These are phyloP conservation scores for Achroia grisella DNA, from an alignment of 1,140 invertebrate species.

Conservation along the genomic window DNA sequence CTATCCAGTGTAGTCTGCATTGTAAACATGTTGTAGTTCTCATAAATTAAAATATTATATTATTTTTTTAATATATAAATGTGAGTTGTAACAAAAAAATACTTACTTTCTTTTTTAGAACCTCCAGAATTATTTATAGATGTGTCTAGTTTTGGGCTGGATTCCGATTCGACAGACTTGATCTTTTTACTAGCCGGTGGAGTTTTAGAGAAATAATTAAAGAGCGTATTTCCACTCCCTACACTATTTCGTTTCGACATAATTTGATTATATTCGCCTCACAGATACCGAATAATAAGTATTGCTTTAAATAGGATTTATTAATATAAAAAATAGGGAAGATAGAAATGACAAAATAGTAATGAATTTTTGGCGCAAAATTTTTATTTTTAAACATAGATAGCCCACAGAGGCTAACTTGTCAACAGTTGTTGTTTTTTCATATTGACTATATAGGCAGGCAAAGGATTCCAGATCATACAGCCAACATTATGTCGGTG, in stretches of 20 bases:
- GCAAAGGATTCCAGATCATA: no score
- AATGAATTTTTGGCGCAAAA: no score
- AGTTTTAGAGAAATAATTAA: slow-evolving; percentile 75
- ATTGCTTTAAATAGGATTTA: no score
- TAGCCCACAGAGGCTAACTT: no score
- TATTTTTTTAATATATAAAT: slow-evolving; percentile 7
- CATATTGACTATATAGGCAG: no score
- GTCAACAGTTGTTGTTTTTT: no score
- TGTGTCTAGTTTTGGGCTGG: slow-evolving; percentile 17
- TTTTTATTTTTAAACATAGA: no score
- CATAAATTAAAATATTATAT: not conserved
- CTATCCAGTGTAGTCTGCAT: no score
- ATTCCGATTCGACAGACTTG: slow-evolving; percentile 31
- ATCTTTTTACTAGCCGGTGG: slow-evolving; percentile 64
- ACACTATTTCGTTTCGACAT: slow-evolving; percentile 66
- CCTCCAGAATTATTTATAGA: slow-evolving; percentile 32
- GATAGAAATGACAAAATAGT: no score
- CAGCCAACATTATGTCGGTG: no score
- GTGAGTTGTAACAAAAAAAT: not conserved
- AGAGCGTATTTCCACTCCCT: slow-evolving; percentile 69
- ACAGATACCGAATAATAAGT: no score
- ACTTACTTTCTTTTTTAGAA: slow-evolving; percentile 41
- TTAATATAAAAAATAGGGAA: no score
- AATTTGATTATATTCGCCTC: not conserved
- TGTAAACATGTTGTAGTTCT: not conserved